Evolutionary conservation across 2,797 vertebrate genomes (phyloP).

Genomic region (Orientallactaga sibirica): DNA sequence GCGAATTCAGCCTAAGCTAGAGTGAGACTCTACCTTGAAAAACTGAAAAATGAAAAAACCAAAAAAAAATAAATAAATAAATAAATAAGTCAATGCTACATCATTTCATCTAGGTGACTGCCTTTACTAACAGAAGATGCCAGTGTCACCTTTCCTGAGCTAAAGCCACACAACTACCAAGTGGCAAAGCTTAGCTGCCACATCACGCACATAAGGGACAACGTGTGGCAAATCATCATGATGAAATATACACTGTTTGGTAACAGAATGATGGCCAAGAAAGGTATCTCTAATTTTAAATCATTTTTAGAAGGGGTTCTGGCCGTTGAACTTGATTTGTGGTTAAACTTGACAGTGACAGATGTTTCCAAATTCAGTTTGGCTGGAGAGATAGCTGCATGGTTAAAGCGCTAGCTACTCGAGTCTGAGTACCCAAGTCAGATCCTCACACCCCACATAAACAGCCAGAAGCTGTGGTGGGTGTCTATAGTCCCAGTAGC

Average conservation of each 20-base stretch:
- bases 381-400: no score
- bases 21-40: no score
- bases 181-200: not conserved
- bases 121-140: not conserved
- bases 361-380: not conserved
- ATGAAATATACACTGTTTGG: not conserved
- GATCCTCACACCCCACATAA: no score
- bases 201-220: rapidly evolving
- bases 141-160: not conserved
- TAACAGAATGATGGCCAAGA: not conserved
- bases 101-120: not conserved
- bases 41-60: no score
- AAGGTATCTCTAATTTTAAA: not conserved
- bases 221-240: no score
- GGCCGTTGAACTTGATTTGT: not conserved
- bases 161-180: not conserved
- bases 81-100: no score
- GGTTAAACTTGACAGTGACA: not conserved
- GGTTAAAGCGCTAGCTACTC: no score
- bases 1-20: no score
- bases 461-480: no score
- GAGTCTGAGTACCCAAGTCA: no score
- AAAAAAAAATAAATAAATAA: no score
- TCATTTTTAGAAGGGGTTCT: not conserved
- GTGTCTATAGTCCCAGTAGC: no score